Evolutionary conservation across 2,797 vertebrate species (phyloP), one percentile per base, ranked within the genome.

Genomic region (Muscicapa comitata): DNA sequence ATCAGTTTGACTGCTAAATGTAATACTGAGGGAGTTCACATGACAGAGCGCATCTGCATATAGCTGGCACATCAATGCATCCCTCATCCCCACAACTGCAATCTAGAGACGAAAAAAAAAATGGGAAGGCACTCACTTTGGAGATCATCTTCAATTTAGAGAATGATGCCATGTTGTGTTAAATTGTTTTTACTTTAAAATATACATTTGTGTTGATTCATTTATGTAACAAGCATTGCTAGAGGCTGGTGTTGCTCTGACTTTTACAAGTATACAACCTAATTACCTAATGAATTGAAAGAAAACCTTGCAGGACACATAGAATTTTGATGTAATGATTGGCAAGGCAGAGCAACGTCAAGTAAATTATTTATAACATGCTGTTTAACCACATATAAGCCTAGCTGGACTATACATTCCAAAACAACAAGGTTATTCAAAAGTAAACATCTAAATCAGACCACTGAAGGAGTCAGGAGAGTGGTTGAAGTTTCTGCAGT

Each of bases 161-260:
- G 21, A 61, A 38, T 38, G 67, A 77, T 74, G 53, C 3, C 31
- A 15, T n/a, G 16, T 38, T 87, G n/a, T 42, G 13, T 86, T 75
- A 80, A 71, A 54, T 25, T 48, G 14, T 29, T 4, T 89, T 93
- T 80, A 6, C 19, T 93, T 94, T 63, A 58, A 50, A 77, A 94
- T 65, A 81, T 19, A 17, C 0, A 40, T 72, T 94, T 86, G 7
- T 84, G 20, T 90, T 90, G 45, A 72, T 35, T 90, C 33, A 51
- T 77, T 93, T 90, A 75, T 43, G 14, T 88, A 74, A 88, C 54
- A 84, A 78, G 15, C 23, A 51, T 72, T 81, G 76, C 83, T 81
- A 65, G 66, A 80, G 83, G 89, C 70, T 88, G 83, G 9, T 83
- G 53, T 62, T 86, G 65, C 28, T 88, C 88, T 96, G 76, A 86